Base-by-base conservation (phyloP, 2,113 vertebrate genomes). In the Datnioides undecimradiatus region DNA sequence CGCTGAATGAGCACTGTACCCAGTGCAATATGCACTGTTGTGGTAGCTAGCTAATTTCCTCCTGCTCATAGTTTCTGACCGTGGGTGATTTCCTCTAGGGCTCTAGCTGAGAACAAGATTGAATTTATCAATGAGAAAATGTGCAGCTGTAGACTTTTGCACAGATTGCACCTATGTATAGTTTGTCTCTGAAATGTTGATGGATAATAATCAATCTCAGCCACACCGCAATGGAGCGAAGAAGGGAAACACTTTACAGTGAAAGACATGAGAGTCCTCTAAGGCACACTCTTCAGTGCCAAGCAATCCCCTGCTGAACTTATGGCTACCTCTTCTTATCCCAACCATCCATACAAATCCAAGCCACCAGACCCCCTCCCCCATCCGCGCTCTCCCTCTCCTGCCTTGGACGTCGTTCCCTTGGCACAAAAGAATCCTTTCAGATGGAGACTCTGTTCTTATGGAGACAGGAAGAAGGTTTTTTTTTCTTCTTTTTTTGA, bases 371-470 rank as follows among this genome's bases (percentile, higher is more conserved):
- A 72, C 54, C 90, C 87, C 89, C 82, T 88, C 90, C 92, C 91
- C 90, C 90, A 83, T 69, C 84, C 87, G 74, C 64, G 27, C 82
- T 81, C 64, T 76, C 82, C 59, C 77, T 90, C 79, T 84, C 80
- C 74, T 38, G 85, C 81, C 72, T 83, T 90, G 89, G 88, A 91
- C 79, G 77, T 80, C 65, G 45, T 87, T 89, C 85, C 80, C 41
- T 38, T 23, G 49, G 71, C 84, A 95, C 93, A 94, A 95, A 94
- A 91, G 89, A 89, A 83, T 85, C 89, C 90, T 93, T 95, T 95
- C 87, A 94, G 82, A 91, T 90, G 80, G 71, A 89, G 81, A 82
- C 91, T 87, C 83, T 85, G 89, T 90, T 87, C 91, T 86, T 92
- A 86, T 81, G 63, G 83, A 88, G 70, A 76, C 86, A 94, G 94